Conservation (phyloP, 2,888 invertebrate genomes). For the Synanthedon tipuliformis region DNA sequence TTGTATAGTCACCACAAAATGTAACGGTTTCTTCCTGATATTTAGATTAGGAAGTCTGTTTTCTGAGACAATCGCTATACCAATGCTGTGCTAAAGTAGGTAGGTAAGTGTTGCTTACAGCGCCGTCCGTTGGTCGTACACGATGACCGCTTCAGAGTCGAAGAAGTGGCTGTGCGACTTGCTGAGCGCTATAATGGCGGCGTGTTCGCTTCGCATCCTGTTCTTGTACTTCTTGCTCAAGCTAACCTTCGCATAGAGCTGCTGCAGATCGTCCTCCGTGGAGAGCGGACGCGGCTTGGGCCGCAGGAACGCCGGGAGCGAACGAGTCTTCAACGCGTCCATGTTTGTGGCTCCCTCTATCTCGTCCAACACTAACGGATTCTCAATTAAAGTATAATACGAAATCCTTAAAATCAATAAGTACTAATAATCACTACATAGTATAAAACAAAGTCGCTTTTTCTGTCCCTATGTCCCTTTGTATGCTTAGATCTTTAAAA, state of each 20-base stretch:
- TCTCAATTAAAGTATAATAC: too few relatives aligned
- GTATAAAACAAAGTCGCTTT: too few relatives aligned
- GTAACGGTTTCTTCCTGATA: too few relatives aligned
- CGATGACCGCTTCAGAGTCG: constrained; percentile 83
- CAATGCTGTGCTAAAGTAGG: neutral
- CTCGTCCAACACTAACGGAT: constrained; percentile 72
- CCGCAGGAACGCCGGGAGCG: constrained; percentile 78
- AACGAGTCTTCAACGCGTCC: constrained; percentile 71
- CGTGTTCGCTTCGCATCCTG: constrained; percentile 84
- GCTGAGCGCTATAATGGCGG: constrained; percentile 82
- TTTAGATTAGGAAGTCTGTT: too few relatives aligned
- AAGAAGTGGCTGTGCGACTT: constrained; percentile 80
- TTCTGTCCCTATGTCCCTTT: too few relatives aligned
- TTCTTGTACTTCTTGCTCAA: constrained; percentile 84
- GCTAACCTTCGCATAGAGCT: constrained; percentile 79
- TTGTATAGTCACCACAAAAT: too few relatives aligned
- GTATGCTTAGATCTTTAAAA: too few relatives aligned
- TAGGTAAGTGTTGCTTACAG: constrained; percentile 48
- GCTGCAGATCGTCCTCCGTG: constrained; percentile 76
- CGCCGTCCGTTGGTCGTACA: constrained; percentile 84
- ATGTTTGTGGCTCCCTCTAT: constrained; percentile 54
- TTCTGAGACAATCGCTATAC: too few relatives aligned
- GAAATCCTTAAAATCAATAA: too few relatives aligned
- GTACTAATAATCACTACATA: too few relatives aligned
- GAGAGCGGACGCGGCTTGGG: constrained; percentile 77